These are phyloP conservation scores for Paralvinella palmiformis DNA, from an alignment of 1,140 invertebrate species.

Conservation along the genomic window DNA sequence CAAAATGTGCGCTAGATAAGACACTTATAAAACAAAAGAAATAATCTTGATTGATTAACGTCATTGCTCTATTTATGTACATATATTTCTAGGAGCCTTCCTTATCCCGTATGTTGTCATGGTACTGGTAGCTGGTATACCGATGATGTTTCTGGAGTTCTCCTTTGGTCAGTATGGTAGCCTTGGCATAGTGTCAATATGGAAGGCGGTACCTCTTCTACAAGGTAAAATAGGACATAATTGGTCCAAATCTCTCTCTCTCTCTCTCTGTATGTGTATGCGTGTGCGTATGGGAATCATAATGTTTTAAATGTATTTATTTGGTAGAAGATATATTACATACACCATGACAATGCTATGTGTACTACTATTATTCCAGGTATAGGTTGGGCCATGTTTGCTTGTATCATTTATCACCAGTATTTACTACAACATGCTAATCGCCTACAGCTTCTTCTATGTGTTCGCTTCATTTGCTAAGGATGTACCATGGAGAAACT, in stretches of 20 bases:
- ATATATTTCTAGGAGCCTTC: constrained; percentile 67
- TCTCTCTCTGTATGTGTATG: too few species aligned
- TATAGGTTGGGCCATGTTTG: constrained; percentile 7
- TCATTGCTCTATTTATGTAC: too few species aligned
- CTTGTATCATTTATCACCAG: constrained; percentile 1
- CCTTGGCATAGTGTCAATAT: constrained; percentile 51
- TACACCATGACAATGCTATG: too few species aligned
- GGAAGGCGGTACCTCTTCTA: constrained; percentile 1
- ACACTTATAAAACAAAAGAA: too few species aligned
- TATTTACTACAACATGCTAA: constrained; percentile 17
- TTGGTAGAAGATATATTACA: too few species aligned
- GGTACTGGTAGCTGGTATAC: constrained; percentile 61
- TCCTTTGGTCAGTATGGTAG: constrained; percentile 70
- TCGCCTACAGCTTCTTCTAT: constrained; percentile 67
- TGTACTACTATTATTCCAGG: too few species aligned
- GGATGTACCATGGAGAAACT: constrained; percentile 86
- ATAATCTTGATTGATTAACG: too few species aligned
- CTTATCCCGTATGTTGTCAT: constrained; percentile 62
- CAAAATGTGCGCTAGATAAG: too few species aligned
- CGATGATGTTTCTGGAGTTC: constrained; percentile 69
- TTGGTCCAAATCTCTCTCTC: too few species aligned
- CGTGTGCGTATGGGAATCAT: too few species aligned
- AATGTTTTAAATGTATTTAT: too few species aligned
- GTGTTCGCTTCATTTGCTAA: constrained; percentile 55
- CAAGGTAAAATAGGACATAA: too few species aligned